Evolutionary conservation across 2,888 invertebrate genomes (phyloP).

Genomic region (Tachina grossa): DNA sequence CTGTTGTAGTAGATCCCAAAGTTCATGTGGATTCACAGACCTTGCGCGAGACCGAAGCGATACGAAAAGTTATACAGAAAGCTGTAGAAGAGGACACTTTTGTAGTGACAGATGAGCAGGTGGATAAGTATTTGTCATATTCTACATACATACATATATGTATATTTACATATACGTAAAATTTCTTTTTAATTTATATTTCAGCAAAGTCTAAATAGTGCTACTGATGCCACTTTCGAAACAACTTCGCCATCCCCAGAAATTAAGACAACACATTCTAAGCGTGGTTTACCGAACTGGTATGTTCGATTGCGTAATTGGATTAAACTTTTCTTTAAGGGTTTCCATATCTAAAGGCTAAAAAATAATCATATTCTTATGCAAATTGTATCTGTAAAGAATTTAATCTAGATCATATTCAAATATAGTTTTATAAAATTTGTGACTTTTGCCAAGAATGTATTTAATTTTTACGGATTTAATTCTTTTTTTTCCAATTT

Average conservation of each 20-base stretch:
- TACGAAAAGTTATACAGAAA: slow-evolving; percentile 75
- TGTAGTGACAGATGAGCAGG: slow-evolving; percentile 74
- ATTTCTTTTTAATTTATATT: not conserved
- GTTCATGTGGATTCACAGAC: slow-evolving; percentile 75
- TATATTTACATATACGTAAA: not conserved
- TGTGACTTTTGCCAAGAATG: no score
- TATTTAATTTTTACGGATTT: no score
- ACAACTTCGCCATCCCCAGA: not conserved
- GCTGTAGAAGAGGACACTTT: slow-evolving; percentile 75
- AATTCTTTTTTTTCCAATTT: no score
- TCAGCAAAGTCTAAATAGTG: not conserved
- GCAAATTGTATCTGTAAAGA: no score
- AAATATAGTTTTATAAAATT: no score
- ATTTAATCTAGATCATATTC: no score
- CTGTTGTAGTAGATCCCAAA: slow-evolving; percentile 48
- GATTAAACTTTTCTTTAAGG: slow-evolving; percentile 29
- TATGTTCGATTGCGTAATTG: slow-evolving; percentile 11
- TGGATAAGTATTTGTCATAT: slow-evolving; percentile 50
- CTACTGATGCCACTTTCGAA: not conserved
- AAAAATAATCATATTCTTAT: no score
- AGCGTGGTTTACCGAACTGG: not conserved
- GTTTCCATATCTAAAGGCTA: not conserved
- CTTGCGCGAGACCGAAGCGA: slow-evolving; percentile 74
- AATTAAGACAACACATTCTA: not conserved
- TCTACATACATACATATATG: not conserved